These are phyloP conservation scores for Megaustenia siamemsis DNA, from an alignment of 2,888 invertebrate species.

Conservation along the genomic window DNA sequence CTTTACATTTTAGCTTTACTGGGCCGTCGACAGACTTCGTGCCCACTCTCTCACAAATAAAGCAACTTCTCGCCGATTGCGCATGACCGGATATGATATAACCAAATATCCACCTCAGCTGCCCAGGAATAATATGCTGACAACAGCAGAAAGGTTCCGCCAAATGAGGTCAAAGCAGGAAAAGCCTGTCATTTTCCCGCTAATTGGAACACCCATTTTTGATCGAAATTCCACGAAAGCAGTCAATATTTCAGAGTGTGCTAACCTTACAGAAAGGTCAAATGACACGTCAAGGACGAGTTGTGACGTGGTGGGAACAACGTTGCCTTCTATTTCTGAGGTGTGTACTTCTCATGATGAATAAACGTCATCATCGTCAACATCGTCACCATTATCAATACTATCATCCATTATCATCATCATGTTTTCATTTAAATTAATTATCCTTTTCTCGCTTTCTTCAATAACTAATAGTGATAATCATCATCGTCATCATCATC, in stretches of 20 bases:
- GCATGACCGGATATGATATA: constrained; percentile 51
- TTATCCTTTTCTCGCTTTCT: no score
- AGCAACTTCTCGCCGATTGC: constrained; percentile 36
- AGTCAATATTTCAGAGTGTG: neutral
- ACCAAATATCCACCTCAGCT: neutral
- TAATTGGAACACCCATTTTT: constrained; percentile 69
- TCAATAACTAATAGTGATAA: no score
- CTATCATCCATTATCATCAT: neutral
- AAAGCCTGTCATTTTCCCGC: constrained; percentile 64
- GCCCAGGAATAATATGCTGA: constrained; percentile 58
- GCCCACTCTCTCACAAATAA: constrained; percentile 62
- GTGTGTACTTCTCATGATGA: neutral
- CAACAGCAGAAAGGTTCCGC: constrained; percentile 68
- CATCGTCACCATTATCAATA: neutral
- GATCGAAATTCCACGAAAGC: constrained; percentile 46
- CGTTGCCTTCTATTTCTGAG: neutral
- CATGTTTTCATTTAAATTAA: neutral
- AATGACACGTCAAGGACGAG: neutral
- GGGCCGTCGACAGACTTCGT: constrained; percentile 69
- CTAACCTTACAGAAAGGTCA: neutral
- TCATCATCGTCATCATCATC: no score
- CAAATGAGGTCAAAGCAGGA: constrained; percentile 66
- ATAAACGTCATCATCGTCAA: neutral
- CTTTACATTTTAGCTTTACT: constrained; percentile 17
- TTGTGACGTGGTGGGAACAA: neutral